Evolutionary conservation across 2,888 invertebrate species (phyloP), one percentile per base, ranked within the genome.

Genomic region (Drosophila birchii): DNA sequence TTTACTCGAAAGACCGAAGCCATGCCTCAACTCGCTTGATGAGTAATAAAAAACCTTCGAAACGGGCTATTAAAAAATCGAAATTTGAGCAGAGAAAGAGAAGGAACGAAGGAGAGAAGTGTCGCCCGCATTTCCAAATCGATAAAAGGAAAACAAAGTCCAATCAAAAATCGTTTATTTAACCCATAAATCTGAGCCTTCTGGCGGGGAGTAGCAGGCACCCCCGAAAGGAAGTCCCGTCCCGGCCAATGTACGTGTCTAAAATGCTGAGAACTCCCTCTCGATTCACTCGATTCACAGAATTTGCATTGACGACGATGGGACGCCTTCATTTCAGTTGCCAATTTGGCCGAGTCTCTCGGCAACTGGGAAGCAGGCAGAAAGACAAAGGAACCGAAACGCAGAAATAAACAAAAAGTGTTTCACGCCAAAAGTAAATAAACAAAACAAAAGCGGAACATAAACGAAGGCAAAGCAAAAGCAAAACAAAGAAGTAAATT

Each of bases 111-210:
- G 8, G 29, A 11, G 9, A 23, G 43, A 53, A 59, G 56, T 78
- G 70, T 75, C 81, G 84, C 79, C 81, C 71, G 80, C 78, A 78
- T 63, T 68, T 68, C 47, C 68, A 72, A 68, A 20, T 44, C 60
- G 23, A 53, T 41, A 53, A 54, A 41, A 53, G 57, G 45, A 67
- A 39, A 23, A 53, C 58, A 41, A 58, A 68, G 55, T 68, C 71
- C 68, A 86, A 88, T 88, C 83, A 88, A 86, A 86, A 78, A 83
- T 74, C 86, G 88, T 84, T 86, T 83, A 88, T 83, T 86, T 84
- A 84, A 88, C 76, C 83, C 88, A 84, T 84, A 84, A 84, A 84
- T 84, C 76, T 78, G 79, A 36, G 70, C 23, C 26, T 54, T 67
- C 11, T 44, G 38, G 67, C 56, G 53, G 69, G 76, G 73, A 73